Evolutionary conservation across 1,140 invertebrate genomes (phyloP), one percentile per base, ranked within the genome.

Genomic region (Habropoda laboriosa): DNA sequence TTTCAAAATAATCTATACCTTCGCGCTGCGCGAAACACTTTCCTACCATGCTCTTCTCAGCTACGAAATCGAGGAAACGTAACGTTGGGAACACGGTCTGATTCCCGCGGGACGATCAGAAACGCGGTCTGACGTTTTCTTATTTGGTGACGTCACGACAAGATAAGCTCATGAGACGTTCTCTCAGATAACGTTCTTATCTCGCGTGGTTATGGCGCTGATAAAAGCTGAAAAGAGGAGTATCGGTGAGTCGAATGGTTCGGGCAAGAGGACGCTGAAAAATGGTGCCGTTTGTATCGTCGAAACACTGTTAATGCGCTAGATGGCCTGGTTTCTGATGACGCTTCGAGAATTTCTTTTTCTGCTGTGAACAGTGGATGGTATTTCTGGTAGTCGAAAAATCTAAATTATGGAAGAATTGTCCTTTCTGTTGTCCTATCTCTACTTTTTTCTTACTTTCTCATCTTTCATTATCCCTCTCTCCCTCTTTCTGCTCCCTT

Each of bases 191-290:
- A 49, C 51, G 40, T 40, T 63, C 71, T 77, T 81, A 70, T 81
- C 78, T 68, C 30, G 24, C 55, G 35, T 24, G 82, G 83, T 85
- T 84, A 81, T 58, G 75, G 57, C 42, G 42, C 40, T 51, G 82
- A 85, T 85, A 85, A 85, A 71, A 77, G 67, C 21, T n/a, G 21
- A 13, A 35, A 57, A 8, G 51, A 64, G 71, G 27, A 57, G 35
- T 64, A 49, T 30, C 63, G 53, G 40, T 47, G 75, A 84, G 70
- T 81, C 73, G 49, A 55, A 47, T 83, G 80, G 64, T 63, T 83
- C 72, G 60, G 66, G 64, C 45, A 72, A n/a, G 77, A 83, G 68
- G 72, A 40, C 55, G 64, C 60, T 47, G 18, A 18, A 66, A 64
- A 76, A 71, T 75, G 51, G 60, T 57, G 80, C 77, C 66, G 49